These are phyloP conservation scores for Apis dorsata DNA, from an alignment of 1,140 invertebrate genomes.

Conservation along the genomic window DNA sequence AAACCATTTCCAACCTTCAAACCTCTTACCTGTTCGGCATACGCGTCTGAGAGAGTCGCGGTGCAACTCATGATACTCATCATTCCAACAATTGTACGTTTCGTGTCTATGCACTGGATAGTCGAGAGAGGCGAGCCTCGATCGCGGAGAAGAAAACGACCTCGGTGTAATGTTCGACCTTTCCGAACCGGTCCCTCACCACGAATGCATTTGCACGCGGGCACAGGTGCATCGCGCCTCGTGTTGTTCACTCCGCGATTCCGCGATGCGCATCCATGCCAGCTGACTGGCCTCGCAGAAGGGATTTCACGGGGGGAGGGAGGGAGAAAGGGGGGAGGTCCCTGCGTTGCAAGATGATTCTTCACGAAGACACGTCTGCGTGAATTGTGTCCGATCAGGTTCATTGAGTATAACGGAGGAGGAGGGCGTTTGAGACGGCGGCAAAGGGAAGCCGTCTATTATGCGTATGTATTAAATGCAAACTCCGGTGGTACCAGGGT, in stretches of 20 bases:
- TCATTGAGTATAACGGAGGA: conserved; percentile 16
- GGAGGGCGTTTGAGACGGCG: conserved; percentile 17
- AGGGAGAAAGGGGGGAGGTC: no score
- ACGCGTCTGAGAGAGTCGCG: no score
- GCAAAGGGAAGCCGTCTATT: conserved; percentile 40
- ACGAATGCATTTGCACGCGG: conserved; percentile 48
- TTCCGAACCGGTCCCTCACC: conserved; percentile 60
- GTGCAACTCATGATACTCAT: no score
- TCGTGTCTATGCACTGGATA: no score
- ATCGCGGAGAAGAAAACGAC: conserved; percentile 58
- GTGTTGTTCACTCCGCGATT: conserved; percentile 2
- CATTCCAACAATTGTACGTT: no score
- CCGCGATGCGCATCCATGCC: neutral
- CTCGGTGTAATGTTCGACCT: conserved; percentile 63
- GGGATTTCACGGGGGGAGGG: neutral
- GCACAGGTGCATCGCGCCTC: conserved; percentile 57
- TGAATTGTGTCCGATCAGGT: conserved; percentile 31
- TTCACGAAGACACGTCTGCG: neutral
- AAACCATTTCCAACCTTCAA: no score
- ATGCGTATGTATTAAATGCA: conserved; percentile 38
- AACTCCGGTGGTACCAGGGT: conserved; percentile 46
- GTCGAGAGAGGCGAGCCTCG: conserved; percentile 15
- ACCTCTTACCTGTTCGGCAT: no score
- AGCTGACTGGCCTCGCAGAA: neutral
- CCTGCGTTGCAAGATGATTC: neutral